phyloP scores from a whole-genome alignment of 2,113 vertebrate genomes.

The Saguinus midas region DNA sequence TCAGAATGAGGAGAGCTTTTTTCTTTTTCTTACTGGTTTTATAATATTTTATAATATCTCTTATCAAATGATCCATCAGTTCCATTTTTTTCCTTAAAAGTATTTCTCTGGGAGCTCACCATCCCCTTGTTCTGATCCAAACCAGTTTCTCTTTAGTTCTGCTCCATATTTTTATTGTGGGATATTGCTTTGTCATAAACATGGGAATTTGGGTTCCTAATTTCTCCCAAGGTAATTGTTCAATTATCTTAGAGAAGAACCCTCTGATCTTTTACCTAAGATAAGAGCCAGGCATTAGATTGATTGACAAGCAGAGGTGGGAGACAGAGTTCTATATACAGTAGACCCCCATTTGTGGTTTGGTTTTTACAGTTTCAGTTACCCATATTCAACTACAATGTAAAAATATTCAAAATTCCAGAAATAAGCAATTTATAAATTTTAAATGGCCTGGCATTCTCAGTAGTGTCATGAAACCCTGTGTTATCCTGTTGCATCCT shows the following conservation, averaged over 20 bases:
- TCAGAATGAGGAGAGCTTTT: neutral
- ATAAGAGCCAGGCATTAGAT: neutral
- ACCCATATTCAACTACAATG: neutral
- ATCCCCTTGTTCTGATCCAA: neutral
- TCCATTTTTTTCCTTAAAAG: neutral
- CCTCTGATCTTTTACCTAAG: neutral
- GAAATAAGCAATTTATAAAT: neutral
- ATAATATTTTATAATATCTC: no score
- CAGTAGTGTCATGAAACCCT: neutral
- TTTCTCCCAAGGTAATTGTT: neutral
- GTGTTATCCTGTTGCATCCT: neutral
- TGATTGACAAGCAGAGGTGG: neutral
- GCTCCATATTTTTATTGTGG: neutral
- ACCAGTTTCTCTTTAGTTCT: neutral
- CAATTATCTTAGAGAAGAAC: neutral
- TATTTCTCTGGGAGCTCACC: neutral
- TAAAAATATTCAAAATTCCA: neutral
- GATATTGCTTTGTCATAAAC: neutral
- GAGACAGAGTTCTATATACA: neutral
- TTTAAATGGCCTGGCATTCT: neutral
- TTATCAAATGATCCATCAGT: neutral
- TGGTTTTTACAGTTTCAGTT: neutral
- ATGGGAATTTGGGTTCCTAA: neutral
- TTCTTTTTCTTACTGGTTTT: no score
- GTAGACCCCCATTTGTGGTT: neutral